Base-by-base conservation (phyloP, 2,797 vertebrate genomes). In the Distichodus sexfasciatus region DNA sequence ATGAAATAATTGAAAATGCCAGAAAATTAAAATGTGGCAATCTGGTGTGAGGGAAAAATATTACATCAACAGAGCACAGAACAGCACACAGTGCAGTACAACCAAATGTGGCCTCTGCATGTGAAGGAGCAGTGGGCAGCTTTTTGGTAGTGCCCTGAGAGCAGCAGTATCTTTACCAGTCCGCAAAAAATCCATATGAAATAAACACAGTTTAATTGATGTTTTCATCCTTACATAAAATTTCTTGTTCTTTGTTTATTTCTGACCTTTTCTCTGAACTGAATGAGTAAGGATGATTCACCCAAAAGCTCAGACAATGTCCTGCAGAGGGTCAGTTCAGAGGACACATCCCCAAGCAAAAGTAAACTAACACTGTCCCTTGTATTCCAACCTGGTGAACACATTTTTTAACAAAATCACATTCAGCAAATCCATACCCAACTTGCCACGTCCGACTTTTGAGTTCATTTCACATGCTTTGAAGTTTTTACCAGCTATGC, bases 391-490 rank as follows among this genome's bases (percentile, higher is more conserved):
- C 6, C 55, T 40, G 55, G 35, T 58, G 55, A 26, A 38, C 24
- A 55, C 29, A 29, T 51, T 51, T 51, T 28, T 29, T 51, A 28
- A 51, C 15, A 51, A 15, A 57, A 57, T 23, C 21, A 10, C 23
- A 5, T 58, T 40, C 12, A 29, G 10, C 14, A 51, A n/a, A 19
- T 46, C 23, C n/a, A n/a, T n/a, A n/a, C 31, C 26, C 48, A 14
- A 28, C 31, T n/a, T 15, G 17, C 19, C 6, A 11, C 17, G 50
- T n/a, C 6, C 0, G 66, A 36, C 48, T 59, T 63, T 78, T 73
- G 71, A 74, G 82, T 82, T 76, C 60, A 71, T 72, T 57, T 76
- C 74, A 51, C 55, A 47, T 3, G 48, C 53, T 36, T 48, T 44
- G 54, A 59, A 47, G 36, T 54, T 40, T 46, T 54, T 31, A 59